Evolutionary conservation across 2,888 invertebrate species (phyloP).

Genomic region (Morpho helenor): DNA sequence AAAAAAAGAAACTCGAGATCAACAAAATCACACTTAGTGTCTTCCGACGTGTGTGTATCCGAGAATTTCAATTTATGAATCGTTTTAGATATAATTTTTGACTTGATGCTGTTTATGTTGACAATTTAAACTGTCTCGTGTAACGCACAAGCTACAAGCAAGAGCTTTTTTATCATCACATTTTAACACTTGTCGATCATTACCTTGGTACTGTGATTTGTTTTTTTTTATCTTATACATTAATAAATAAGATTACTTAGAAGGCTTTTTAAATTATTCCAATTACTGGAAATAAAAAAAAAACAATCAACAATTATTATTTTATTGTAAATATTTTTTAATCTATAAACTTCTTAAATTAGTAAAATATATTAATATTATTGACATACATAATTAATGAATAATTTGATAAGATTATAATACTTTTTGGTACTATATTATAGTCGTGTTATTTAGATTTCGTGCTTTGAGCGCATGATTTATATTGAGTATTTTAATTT

Average conservation of each 20-base stretch:
- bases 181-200: constrained; percentile 47
- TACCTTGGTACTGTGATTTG: constrained; percentile 75
- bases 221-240: constrained; percentile 50
- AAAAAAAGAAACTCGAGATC: not conserved
- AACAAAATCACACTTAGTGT: constrained; percentile 31
- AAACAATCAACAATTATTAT: constrained; percentile 13
- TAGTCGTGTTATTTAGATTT: constrained; percentile 54
- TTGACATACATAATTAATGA: constrained; percentile 18
- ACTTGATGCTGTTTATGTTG: constrained; percentile 3
- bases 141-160: constrained; percentile 36
- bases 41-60: constrained; percentile 27
- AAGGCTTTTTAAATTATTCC: constrained; percentile 55
- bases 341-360: constrained; percentile 2
- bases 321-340: constrained; percentile 34
- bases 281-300: constrained; percentile 34
- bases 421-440: constrained; percentile 44
- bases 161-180: constrained; percentile 50
- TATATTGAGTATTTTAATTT: constrained; percentile 61
- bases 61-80: constrained; percentile 14
- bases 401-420: constrained; percentile 36
- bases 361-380: constrained; percentile 21
- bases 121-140: constrained; percentile 5
- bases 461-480: constrained; percentile 73
- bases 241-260: constrained; percentile 40
- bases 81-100: constrained; percentile 6